These are phyloP conservation scores for Eufriesea mexicana DNA, from an alignment of 1,140 invertebrate species.

Conservation along the genomic window DNA sequence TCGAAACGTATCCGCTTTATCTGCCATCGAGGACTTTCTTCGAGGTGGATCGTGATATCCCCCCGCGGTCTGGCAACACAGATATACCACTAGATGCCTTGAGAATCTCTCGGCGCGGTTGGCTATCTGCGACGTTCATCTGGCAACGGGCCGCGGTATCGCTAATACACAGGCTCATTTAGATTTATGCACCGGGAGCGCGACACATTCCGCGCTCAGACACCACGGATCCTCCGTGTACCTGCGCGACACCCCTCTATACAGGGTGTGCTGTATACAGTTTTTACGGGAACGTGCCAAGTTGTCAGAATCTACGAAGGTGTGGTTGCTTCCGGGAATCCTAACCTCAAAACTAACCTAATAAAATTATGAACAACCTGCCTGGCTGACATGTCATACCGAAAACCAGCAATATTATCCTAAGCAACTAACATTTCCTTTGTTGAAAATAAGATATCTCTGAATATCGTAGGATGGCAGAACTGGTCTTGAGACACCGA, in stretches of 20 bases:
- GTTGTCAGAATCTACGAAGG: too few species aligned
- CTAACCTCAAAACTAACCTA: too few species aligned
- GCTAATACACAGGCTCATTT: conserved; percentile 43
- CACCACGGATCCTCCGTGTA: neutral
- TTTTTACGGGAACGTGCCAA: neutral
- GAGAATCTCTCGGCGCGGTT: conserved; percentile 7
- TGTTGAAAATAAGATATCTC: too few species aligned
- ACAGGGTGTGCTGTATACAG: neutral
- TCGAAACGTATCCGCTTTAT: conserved; percentile 53
- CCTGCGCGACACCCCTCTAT: neutral
- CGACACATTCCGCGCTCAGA: conserved; percentile 50
- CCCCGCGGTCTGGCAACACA: conserved; percentile 18
- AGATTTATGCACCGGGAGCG: conserved; percentile 59
- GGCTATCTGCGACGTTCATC: conserved; percentile 52
- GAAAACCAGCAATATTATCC: too few species aligned
- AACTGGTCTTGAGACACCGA: too few species aligned
- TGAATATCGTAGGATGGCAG: too few species aligned
- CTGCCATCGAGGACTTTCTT: conserved; percentile 51
- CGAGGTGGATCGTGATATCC: conserved; percentile 32
- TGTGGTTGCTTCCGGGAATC: too few species aligned
- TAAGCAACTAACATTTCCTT: too few species aligned
- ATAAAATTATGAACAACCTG: too few species aligned
- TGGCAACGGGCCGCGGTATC: conserved; percentile 44
- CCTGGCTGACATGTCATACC: too few species aligned
- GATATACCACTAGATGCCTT: conserved; percentile 23